Percentiles rank a stretch among this genome's conserved stretches.
Conservation (phyloP, 2,113 vertebrate species). For the Ophiodon elongatus region DNA sequence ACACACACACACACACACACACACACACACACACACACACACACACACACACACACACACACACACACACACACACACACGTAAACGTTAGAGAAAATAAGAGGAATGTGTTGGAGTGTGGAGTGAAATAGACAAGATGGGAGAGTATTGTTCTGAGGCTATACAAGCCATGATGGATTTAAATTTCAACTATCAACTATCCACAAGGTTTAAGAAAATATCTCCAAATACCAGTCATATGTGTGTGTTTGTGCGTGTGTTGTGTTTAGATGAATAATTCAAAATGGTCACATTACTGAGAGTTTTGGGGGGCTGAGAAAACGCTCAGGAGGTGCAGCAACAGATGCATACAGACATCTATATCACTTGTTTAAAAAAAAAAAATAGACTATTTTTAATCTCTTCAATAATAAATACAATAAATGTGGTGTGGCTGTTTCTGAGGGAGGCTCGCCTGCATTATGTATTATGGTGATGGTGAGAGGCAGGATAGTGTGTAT, state of each 20-base stretch:
- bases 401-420: conserved; percentile 74
- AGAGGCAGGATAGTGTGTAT: conserved; percentile 70
- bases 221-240: conserved; percentile 16
- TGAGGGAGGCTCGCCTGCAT: conserved; percentile 67
- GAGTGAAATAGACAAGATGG: conserved; percentile 36
- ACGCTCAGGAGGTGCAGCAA: conserved; percentile 33
- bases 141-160: neutral
- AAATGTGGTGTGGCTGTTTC: conserved; percentile 66
- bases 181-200: neutral
- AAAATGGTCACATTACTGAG: conserved; percentile 61
- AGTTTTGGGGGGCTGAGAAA: conserved; percentile 44
- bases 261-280: conserved; percentile 71
- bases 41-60: neutral
- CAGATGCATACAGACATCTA: conserved; percentile 31
- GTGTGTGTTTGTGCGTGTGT: neutral
- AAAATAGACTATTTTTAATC: conserved; percentile 51
- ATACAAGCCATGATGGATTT: neutral
- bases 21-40: conserved; percentile 1
- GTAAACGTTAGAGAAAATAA: conserved; percentile 24
- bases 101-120: conserved; percentile 19
- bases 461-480: conserved; percentile 72
- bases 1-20: neutral
- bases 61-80: neutral
- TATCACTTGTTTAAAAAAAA: conserved; percentile 31
- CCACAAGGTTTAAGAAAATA: conserved; percentile 10